These are phyloP conservation scores for Leptinotarsa texana DNA, from an alignment of 1,140 invertebrate genomes.

Conservation along the genomic window DNA sequence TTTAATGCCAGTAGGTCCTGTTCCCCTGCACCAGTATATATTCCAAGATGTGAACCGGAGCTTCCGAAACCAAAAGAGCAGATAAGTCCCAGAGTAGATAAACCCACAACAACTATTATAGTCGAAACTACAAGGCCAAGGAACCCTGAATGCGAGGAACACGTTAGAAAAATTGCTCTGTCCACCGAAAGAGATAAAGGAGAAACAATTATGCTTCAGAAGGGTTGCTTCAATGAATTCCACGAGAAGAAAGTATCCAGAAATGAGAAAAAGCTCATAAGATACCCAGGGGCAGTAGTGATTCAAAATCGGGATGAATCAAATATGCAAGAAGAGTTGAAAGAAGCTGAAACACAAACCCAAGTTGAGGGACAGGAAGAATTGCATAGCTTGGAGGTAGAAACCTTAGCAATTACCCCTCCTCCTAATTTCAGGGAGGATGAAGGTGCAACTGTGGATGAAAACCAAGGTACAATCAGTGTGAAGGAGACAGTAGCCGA, in stretches of 20 bases:
- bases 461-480: too few species aligned
- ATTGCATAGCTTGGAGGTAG: background rate
- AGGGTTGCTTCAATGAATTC: constrained; percentile 47
- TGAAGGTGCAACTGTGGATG: background rate
- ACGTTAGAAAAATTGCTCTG: constrained; percentile 40
- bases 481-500: background rate
- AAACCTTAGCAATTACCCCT: background rate
- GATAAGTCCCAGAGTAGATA: constrained; percentile 15
- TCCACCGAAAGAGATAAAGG: constrained; percentile 38
- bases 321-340: background rate
- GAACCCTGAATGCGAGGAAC: constrained; percentile 43
- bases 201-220: constrained; percentile 43
- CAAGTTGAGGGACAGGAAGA: background rate
- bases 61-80: constrained; percentile 19
- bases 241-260: constrained; percentile 44
- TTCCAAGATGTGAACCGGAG: constrained; percentile 41
- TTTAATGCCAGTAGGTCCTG: constrained; percentile 46
- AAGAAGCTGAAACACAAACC: constrained; percentile 7
- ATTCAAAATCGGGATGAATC: background rate
- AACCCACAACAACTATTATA: constrained; percentile 33
- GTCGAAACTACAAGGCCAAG: constrained; percentile 38
- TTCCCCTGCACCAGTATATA: constrained; percentile 48
- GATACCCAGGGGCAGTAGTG: background rate
- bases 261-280: constrained; percentile 6
- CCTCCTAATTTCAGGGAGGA: background rate